Evolutionary conservation across 2,113 vertebrate genomes (phyloP), one percentile per base, ranked within the genome.

Genomic region (Eleginops maclovinus): DNA sequence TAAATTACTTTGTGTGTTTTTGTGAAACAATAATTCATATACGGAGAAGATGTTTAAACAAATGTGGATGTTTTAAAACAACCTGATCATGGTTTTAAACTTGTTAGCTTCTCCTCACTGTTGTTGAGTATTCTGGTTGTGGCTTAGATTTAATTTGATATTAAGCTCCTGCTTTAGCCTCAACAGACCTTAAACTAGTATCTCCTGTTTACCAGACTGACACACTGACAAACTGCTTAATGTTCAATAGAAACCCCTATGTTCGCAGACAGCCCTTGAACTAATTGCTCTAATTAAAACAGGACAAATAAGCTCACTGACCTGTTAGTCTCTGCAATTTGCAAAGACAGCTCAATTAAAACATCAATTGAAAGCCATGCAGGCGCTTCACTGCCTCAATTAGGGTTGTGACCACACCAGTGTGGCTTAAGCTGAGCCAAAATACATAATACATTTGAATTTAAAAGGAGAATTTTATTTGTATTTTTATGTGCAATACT

Each of bases 281-380:
- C 59, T 76, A 79, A 87, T 73, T 77, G 71, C 19, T 46, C 49
- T 53, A 56, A 88, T 88, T 88, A 69, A 75, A 71, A 40, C 84
- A 44, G 62, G 85, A 84, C 77, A 85, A 75, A 60, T 59, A 65
- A 72, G 19, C 63, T 10, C 56, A 58, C 50, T 84, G 80, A 81
- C 75, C 79, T 64, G 75, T 78, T 64, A 31, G 64, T 10, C 77
- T 50, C 44, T 64, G 50, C 74, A 64, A 74, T 85, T 59, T 75
- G 79, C 26, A 72, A 83, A 74, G 86, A 82, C 75, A 80, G 61
- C 55, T 55, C 71, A 77, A 91, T 90, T 90, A 90, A 88, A 79
- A 70, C 14, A 62, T 90, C 85, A 44, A 88, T 86, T 16, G 44
- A 16, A 75, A 26, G 46, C 63, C 26, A 46, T 24, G 40, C 28